phyloP scores from a whole-genome alignment of 2,113 vertebrate species.

The Genyomyrus donnyi region DNA sequence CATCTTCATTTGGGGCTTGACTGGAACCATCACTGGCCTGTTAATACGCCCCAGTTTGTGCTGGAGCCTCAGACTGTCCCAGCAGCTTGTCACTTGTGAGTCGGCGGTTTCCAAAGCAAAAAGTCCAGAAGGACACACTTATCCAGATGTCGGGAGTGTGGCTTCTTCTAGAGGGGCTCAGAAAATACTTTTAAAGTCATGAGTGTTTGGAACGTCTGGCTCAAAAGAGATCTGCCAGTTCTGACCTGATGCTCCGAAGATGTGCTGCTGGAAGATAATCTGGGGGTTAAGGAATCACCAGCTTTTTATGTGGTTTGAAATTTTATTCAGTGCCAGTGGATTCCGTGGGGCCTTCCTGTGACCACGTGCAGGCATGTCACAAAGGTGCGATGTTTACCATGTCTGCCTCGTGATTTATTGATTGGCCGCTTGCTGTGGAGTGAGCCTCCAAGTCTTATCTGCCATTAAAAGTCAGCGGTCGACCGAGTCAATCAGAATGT shows the following conservation, averaged over 20 bases:
- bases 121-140: conserved; percentile 24
- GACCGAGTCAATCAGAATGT: neutral
- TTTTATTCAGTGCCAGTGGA: neutral
- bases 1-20: conserved; percentile 9
- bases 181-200: neutral
- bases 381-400: neutral
- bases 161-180: neutral
- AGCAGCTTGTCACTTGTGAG: conserved; percentile 20
- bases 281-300: neutral
- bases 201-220: neutral
- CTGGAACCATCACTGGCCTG: neutral
- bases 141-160: neutral
- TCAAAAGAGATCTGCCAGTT: neutral
- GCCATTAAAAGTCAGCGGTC: neutral
- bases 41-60: conserved; percentile 6
- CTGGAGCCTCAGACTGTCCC: conserved; percentile 27
- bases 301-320: neutral
- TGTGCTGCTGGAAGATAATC: neutral
- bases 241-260: neutral
- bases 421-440: neutral
- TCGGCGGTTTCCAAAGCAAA: conserved; percentile 30
- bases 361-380: neutral
- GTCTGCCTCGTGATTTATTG: neutral
- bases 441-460: neutral
- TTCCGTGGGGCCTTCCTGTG: neutral